Percentiles rank a stretch among this genome's conserved stretches.
phyloP scores from a whole-genome alignment of 2,888 invertebrate species.

The Allolobophora icterica region DNA sequence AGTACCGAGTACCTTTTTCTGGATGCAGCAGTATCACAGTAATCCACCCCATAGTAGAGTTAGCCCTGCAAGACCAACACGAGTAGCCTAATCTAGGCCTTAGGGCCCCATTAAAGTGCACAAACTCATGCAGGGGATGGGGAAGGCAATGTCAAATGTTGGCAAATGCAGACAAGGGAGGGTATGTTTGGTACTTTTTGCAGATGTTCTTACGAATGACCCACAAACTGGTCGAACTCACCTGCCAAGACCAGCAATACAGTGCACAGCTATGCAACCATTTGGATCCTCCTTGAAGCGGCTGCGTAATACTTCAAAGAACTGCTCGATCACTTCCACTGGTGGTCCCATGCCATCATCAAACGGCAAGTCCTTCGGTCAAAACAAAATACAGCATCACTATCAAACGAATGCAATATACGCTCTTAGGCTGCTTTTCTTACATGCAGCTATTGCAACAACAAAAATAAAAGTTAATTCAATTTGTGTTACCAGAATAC shows the following conservation, averaged over 20 bases:
- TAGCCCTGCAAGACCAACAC: too few species aligned
- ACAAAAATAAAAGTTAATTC: not conserved
- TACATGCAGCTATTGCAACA: not conserved
- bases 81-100: too few species aligned
- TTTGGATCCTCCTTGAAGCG: constrained; percentile 71
- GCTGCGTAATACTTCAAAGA: constrained; percentile 90
- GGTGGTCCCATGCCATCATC: constrained; percentile 82
- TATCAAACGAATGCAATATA: constrained; percentile 93
- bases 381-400: constrained; percentile 76
- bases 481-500: not conserved
- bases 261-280: constrained; percentile 92
- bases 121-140: too few species aligned
- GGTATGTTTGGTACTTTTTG: too few species aligned
- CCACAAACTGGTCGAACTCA: constrained; percentile 44
- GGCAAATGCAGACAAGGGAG: too few species aligned
- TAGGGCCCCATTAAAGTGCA: too few species aligned
- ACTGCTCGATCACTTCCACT: constrained; percentile 81
- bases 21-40: too few species aligned
- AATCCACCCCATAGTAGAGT: too few species aligned
- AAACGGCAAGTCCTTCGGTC: constrained; percentile 85
- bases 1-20: too few species aligned
- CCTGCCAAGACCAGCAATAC: constrained; percentile 92
- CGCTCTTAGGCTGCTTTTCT: not conserved
- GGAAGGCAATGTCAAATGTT: too few species aligned
- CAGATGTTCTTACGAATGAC: not conserved